Base-by-base conservation (phyloP, 2,113 vertebrate species). In the Dasyprocta punctata region DNA sequence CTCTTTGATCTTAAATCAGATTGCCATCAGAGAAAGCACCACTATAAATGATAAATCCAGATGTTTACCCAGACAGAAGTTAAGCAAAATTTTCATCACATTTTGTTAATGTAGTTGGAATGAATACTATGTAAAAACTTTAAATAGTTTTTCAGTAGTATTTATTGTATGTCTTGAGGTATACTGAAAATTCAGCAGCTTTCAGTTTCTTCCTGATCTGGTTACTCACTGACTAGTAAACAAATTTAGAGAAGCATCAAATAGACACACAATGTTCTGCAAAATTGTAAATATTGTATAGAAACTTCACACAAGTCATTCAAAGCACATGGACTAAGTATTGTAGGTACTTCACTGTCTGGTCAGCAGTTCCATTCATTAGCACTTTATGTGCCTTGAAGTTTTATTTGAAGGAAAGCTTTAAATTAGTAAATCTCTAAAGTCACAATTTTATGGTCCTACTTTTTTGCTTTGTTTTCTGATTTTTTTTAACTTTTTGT, bases 351-450 rank as follows among this genome's bases (percentile, higher is more conserved):
- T 94, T 97, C 44, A 47, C 85, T 95, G 36, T 94, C 85, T 94
- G 82, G 82, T 77, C 77, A 97, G 36, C 20, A 96, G 81, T 75
- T 95, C 65, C 41, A 1, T 80, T 96, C 75, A 92, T 84, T 95
- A 87, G 67, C 13, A 52, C 60, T 95, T 93, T 94, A 75, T 67
- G 26, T 97, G 56, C 63, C 44, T 97, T 95, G 33, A 92, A 93
- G 44, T 92, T 92, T 91, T 89, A 75, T 87, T 95, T 92, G 65
- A 97, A 92, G 69, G 49, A 92, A 67, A 96, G 22, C 85, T 95
- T 92, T 78, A 92, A 95, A 87, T 22, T 93, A 47, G 30, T 83
- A 95, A 83, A 75, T 92, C 86, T 96, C n/a, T 92, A 77, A 92
- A 87, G 54, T 73, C 61, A 75, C 3, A 86, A 30, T 78, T 75